Base-by-base conservation (phyloP, 2,797 vertebrate genomes). In the Merluccius polli region DNA sequence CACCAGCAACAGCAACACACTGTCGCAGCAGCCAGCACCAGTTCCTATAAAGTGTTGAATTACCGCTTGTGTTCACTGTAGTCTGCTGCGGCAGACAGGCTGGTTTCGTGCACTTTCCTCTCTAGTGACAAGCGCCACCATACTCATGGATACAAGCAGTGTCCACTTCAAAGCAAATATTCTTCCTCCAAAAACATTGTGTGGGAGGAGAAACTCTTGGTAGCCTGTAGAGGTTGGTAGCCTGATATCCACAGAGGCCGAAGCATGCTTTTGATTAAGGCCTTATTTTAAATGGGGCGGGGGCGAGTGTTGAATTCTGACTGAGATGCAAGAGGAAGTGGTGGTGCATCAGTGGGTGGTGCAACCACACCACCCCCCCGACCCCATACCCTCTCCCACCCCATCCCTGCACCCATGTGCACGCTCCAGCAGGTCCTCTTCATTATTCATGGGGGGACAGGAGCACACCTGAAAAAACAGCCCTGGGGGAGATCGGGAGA, bases 381-480 rank as follows among this genome's bases (percentile, higher is more conserved):
- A 13, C 13, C 3, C 44, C 44, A 13, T 18, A 59, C 48, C 48
- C 48, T 16, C 1, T 16, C 0, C 44, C 3, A 2, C 1, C 48
- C 48, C 48, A 7, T 21, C 21, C 5, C 48, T 21, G 21, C 21
- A 59, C 21, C 6, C 21, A 24, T 3, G 44, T 15, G 15, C 52
- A 36, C 69, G 48, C 77, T 83, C 35, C 83, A 77, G 77, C 79
- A 83, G 76, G 74, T 78, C 72, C 75, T 78, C 77, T 93, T 74
- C 93, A 93, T 93, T 91, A 94, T 93, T 94, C 87, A 93, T 91
- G 48, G 70, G 75, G 79, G 71, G 67, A 77, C 33, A 0, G 52
- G 52, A 24, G 59, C 73, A 77, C 85, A 90, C 89, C 91, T 92
- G 90, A 91, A 90, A 90, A 90, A 92, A 87, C 87, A 87, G 81